Evolutionary conservation across 2,888 invertebrate genomes (phyloP).

Genomic region (Diplolepis rosae): DNA sequence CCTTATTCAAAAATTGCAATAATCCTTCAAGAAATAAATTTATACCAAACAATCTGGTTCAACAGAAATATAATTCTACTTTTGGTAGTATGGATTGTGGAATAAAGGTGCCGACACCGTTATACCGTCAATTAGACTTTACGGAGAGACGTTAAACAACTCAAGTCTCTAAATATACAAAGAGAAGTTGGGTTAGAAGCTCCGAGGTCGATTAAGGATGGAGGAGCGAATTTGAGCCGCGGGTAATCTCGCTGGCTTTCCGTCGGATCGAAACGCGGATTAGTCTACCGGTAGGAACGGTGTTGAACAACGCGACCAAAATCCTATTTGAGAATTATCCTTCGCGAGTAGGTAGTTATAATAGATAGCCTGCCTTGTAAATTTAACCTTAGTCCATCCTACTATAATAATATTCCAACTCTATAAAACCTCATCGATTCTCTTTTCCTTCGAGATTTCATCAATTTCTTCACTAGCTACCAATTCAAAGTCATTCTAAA

Average conservation of each 20-base stretch:
- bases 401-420: not conserved
- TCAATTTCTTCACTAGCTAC: not conserved
- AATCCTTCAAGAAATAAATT: too few species aligned
- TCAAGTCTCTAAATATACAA: conserved; percentile 20
- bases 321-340: conserved; percentile 50
- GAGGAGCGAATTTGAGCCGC: conserved; percentile 38
- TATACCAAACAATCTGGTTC: too few species aligned
- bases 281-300: conserved; percentile 35
- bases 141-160: conserved; percentile 9
- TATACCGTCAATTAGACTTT: conserved; percentile 20
- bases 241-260: conserved; percentile 40
- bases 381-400: not conserved
- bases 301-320: conserved; percentile 51
- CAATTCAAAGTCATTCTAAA: not conserved
- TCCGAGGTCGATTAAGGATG: conserved; percentile 43
- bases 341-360: conserved; percentile 39
- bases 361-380: conserved; percentile 4
- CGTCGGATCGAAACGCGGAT: conserved; percentile 43
- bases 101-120: not conserved
- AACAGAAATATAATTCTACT: too few species aligned
- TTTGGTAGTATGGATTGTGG: not conserved
- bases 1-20: too few species aligned
- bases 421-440: not conserved
- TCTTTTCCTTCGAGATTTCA: not conserved
- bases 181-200: conserved; percentile 37